Evolutionary conservation across 2,888 invertebrate genomes (phyloP), one percentile per base, ranked within the genome.

Genomic region (Spisula subtruncata): DNA sequence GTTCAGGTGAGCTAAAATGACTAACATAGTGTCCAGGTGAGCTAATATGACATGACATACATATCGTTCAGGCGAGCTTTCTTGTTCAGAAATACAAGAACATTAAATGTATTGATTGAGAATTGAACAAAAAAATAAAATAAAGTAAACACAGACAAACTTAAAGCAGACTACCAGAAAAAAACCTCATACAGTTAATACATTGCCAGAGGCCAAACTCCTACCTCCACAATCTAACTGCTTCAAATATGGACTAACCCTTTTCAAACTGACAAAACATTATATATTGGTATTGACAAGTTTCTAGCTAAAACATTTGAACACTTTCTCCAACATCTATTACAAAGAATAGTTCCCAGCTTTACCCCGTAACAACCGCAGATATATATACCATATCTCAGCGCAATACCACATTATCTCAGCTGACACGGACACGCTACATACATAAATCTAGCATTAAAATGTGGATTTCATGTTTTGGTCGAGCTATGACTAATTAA

Each of bases 401-500:
- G 35, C 18, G 75, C 75, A 75, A 75, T 75, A 75, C 32, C 12
- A 14, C 25, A 32, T 18, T 75, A 75, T 75, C 75, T 75, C n/a
- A 5, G 18, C 25, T 18, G 8, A 14, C 5, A 25, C 18, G 5
- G 29, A 32, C 35, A 75, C 75, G 1, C 18, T 75, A 75, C 16
- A 16, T 75, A 75, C 75, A 75, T 75, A 75, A 75, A 75, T 75
- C 35, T 75, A 25, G 75, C 75, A 75, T 75, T 75, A 16, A 75
- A 75, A 75, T 35, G 75, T 35, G 35, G 8, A 75, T 16, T 75
- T 75, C 79, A 85, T 80, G 75, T 85, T 90, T 79, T 88, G 84
- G 88, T 88, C 88, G 75, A 75, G 75, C 75, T 75, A 75, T 75
- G 29, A 75, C 75, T 75, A 75, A 75, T 75, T 75, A 75, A 75